These are phyloP conservation scores for Rhynchonema sp. DNA, from an alignment of 2,888 invertebrate species.

Conservation along the genomic window DNA sequence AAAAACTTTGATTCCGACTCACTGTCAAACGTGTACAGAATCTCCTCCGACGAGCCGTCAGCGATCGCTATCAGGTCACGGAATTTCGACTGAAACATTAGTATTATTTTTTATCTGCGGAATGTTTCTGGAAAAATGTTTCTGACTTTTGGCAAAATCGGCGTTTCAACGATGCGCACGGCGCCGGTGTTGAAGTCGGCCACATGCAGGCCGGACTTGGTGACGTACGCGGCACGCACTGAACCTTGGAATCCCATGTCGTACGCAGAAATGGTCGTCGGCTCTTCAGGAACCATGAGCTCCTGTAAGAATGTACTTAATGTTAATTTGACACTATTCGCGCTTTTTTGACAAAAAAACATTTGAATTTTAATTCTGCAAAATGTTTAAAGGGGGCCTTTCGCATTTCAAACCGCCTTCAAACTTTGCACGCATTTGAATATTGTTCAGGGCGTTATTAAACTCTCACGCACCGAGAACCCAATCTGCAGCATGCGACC, in stretches of 20 bases:
- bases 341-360: background rate
- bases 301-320: too few relatives aligned
- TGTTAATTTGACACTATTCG: too few relatives aligned
- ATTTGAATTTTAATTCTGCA: too few relatives aligned
- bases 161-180: background rate
- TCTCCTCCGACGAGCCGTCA: conserved; percentile 12
- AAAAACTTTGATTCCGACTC: too few relatives aligned
- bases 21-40: conserved; percentile 11
- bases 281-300: conserved; percentile 9
- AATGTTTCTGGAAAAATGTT: too few relatives aligned
- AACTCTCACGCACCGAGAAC: too few relatives aligned
- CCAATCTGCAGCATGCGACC: too few relatives aligned
- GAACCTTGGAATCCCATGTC: conserved; percentile 9
- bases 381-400: too few relatives aligned
- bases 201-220: conserved; percentile 4
- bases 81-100: background rate
- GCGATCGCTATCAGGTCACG: conserved; percentile 2
- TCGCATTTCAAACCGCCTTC: too few relatives aligned
- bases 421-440: too few relatives aligned
- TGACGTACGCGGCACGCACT: conserved; percentile 9
- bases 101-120: background rate
- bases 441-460: too few relatives aligned
- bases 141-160: background rate
- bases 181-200: conserved; percentile 5
- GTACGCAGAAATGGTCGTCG: conserved; percentile 9